Conservation (phyloP, 2,888 invertebrate genomes). For the Xylocampa areola region DNA sequence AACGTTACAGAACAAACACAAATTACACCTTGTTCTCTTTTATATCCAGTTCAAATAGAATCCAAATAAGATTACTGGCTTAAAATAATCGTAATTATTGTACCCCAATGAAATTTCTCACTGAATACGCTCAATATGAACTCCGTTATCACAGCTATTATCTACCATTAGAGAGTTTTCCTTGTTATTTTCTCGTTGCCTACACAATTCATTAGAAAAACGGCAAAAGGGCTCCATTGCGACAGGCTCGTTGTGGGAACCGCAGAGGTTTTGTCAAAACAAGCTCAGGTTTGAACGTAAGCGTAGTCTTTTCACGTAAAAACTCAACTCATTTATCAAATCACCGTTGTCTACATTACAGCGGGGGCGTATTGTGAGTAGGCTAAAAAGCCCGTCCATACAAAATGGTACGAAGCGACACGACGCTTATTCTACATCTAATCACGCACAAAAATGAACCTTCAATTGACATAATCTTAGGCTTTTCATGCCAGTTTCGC, state of each 20-base stretch:
- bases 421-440: conserved; percentile 62
- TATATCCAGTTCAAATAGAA: conserved; percentile 18
- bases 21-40: conserved; percentile 9
- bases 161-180: conserved; percentile 46
- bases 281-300: conserved; percentile 70
- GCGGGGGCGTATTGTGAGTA: conserved; percentile 79
- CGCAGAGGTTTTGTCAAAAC: conserved; percentile 75
- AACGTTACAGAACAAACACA: background rate
- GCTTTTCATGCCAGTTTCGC: conserved; percentile 51
- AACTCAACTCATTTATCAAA: conserved; percentile 85
- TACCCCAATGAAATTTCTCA: conserved; percentile 40
- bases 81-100: conserved; percentile 34
- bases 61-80: conserved; percentile 27
- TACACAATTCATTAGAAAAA: conserved; percentile 60
- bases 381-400: conserved; percentile 81
- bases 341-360: conserved; percentile 84
- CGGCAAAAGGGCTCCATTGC: conserved; percentile 63
- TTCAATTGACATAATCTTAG: conserved; percentile 61
- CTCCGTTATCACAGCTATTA: conserved; percentile 54
- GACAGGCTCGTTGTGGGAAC: conserved; percentile 67
- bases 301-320: conserved; percentile 79
- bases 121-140: conserved; percentile 53
- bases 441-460: conserved; percentile 71
- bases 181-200: conserved; percentile 57
- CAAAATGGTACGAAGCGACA: conserved; percentile 69